These are phyloP conservation scores for Danaus plexippus DNA, from an alignment of 1,140 invertebrate species.

Conservation along the genomic window DNA sequence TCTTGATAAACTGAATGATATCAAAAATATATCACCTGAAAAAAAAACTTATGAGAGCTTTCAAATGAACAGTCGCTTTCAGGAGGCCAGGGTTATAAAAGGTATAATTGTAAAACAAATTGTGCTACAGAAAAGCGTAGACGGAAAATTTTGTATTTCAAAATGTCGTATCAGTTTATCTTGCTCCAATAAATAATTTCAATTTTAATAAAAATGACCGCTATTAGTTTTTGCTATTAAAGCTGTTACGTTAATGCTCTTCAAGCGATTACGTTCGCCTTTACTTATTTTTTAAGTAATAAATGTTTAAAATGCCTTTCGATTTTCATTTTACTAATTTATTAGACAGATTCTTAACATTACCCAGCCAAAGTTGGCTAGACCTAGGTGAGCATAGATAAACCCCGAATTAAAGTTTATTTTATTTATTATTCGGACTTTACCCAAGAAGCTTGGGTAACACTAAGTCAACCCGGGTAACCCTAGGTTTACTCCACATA, in stretches of 20 bases:
- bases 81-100: constrained; percentile 2
- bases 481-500: no score
- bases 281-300: background rate
- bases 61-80: constrained; percentile 1
- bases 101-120: constrained; percentile 1
- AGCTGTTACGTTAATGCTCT: no score
- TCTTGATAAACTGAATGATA: no score
- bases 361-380: constrained; percentile 1
- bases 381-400: constrained; percentile 1
- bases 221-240: no score
- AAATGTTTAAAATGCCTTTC: background rate
- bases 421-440: constrained; percentile 3
- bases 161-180: background rate
- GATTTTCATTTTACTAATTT: background rate
- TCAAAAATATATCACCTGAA: no score
- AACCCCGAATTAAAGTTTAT: background rate
- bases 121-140: constrained; percentile 2
- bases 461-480: no score
- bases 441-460: constrained; percentile 1
- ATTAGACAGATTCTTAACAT: background rate
- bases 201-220: no score
- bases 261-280: no score
- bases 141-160: background rate
- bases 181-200: no score
- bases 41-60: background rate